Evolutionary conservation across 35 echinoderm and acorn worm species (phyloP).

Genomic region (Diadema setosum): DNA sequence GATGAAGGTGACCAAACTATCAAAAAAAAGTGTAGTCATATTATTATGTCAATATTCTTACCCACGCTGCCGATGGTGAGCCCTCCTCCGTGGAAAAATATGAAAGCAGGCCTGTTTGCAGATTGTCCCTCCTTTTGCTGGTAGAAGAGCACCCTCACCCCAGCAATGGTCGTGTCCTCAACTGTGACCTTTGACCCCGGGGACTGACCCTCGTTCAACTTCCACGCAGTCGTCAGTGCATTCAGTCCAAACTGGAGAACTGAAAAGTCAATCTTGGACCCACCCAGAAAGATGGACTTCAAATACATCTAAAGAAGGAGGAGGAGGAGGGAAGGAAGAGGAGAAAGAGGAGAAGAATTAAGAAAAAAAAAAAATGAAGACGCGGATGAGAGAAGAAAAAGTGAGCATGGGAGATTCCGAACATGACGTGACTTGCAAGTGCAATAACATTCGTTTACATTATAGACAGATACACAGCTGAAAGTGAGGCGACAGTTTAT

Average conservation of each 20-base stretch:
- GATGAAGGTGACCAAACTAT: too few relatives aligned
- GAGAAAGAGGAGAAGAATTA: neutral
- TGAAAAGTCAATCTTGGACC: neutral
- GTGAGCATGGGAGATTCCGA: neutral
- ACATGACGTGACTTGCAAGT: too few relatives aligned
- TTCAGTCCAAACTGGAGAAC: neutral
- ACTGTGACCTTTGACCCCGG: neutral
- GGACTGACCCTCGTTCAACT: neutral
- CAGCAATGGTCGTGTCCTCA: constrained; percentile 9
- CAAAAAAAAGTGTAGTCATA: too few relatives aligned
- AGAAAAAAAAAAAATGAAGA: neutral
- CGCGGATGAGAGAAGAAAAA: neutral
- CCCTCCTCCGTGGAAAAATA: constrained; percentile 43
- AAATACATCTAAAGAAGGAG: neutral
- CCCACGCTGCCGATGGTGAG: constrained; percentile 21
- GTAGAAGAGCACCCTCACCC: constrained; percentile 25
- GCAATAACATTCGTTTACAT: too few relatives aligned
- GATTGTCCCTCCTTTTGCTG: neutral
- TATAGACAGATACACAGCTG: too few relatives aligned
- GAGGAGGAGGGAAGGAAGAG: neutral
- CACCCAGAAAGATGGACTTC: neutral
- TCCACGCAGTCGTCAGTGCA: neutral
- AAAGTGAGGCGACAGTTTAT: too few relatives aligned
- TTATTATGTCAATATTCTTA: too few relatives aligned
- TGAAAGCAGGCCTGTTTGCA: neutral